Base-by-base conservation (phyloP, 2,888 invertebrate genomes). In the Micoletzkya japonica region DNA sequence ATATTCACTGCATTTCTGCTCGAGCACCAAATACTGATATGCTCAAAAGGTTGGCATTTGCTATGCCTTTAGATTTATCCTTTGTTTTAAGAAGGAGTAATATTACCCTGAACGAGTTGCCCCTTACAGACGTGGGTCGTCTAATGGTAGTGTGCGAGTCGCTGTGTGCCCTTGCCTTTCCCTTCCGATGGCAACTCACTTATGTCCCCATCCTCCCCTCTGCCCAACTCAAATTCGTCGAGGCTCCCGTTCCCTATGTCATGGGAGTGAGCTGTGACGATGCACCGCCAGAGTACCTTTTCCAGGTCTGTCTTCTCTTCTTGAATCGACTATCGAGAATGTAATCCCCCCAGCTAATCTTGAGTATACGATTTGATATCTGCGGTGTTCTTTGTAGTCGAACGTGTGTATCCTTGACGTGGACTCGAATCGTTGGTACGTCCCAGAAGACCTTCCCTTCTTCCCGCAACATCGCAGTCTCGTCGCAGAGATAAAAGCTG, bases 131-230 rank as follows among this genome's bases (percentile, higher is more conserved):
- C 89, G 93, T 93, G 87, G 93, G 95, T 88, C 92, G 92, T 86
- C 88, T 98, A 81, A 97, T 97, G 95, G 89, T 95, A 76, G 94
- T 98, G 24, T 93, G 96, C 4, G 98, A 98, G 88, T 92, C 94
- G 82, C 90, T 96, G 79, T 92, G 92, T 2, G 90, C 93, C 0
- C 88, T 98, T 32, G 88, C 96, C 50, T 92, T 96, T 84, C 98
- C 98, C 1, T 98, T 97, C 86, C 89, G 91, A 34, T 98, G 98
- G 98, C 95, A 95, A 67, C 96, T 98, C 87, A 96, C 98, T 2
- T 98, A 98, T 87, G 98, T 97, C 73, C 98, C 98, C 36, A 95
- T 98, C 85, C 89, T 98, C 81, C 98, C 98, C 1, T 93, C 95
- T 63, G 86, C 88, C 3, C 85, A 86, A 57, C 92, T 93, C 26